Evolutionary conservation across 2,113 vertebrate species (phyloP), one percentile per base, ranked within the genome.

Genomic region (Mormyrus lacerda): DNA sequence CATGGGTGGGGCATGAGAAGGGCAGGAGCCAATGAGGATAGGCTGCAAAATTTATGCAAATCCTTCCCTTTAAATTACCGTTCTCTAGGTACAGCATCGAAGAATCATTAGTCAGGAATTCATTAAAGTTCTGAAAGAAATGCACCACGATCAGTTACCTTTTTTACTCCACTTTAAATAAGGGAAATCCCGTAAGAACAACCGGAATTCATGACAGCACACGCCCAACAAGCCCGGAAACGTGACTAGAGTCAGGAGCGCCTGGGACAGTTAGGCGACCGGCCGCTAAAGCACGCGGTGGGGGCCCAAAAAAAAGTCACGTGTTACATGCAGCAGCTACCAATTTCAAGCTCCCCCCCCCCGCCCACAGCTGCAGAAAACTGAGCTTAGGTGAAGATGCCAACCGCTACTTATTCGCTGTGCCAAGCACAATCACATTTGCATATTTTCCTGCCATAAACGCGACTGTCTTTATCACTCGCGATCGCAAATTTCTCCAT

Each of bases 401-500:
- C 79, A 27, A 6, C 21, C 6, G 0, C 39, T 45, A 2, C 50
- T 87, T 58, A 53, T 51, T 24, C 47, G 44, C 47, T 31, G 82
- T 79, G 65, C 90, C 44, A 85, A 88, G 89, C 91, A 93, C 89
- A 88, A 89, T 61, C 87, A 90, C 88, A 88, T 91, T 88, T 90
- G 87, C 90, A 87, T 76, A 91, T 92, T 89, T 90, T 91, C 87
- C 89, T 91, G 83, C 89, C 89, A 85, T 93, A 90, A 94, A 94
- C 85, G 91, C 91, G 91, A 90, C 91, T 91, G 86, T 91, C 73
- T 87, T 89, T 48, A 89, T 73, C 69, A 21, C 82, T 17, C 88
- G 84, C 65, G 91, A 90, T 48, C 90, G 92, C 89, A 90, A 94
- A 92, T 95, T 94, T 94, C 94, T 92, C 93, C 94, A 94, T 94